phyloP scores from a whole-genome alignment of 2,888 invertebrate genomes.

The Tenthredo amoena region DNA sequence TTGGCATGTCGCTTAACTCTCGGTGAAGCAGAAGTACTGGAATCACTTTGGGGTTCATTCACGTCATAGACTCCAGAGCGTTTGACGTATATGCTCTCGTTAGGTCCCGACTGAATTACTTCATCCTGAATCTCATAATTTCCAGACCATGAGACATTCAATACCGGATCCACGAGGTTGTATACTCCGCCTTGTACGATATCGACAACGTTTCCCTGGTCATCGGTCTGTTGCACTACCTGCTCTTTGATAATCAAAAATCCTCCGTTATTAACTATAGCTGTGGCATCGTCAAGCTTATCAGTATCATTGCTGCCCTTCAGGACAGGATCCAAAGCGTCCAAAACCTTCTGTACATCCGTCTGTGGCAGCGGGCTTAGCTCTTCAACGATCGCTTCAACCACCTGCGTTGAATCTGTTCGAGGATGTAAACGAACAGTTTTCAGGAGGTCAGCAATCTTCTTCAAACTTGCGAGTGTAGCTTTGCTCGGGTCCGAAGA shows the following conservation, averaged over 20 bases:
- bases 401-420: neutral
- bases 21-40: neutral
- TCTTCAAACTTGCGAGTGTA: neutral
- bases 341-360: conserved; percentile 1
- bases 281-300: neutral
- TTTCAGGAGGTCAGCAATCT: conserved; percentile 1
- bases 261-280: conserved; percentile 2
- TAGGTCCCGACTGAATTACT: neutral
- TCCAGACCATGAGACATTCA: conserved; percentile 26
- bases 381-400: neutral
- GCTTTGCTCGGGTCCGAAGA: neutral
- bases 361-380: neutral
- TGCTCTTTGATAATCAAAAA: conserved; percentile 20
- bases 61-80: neutral
- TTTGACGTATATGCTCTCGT: neutral
- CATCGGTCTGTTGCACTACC: neutral
- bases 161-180: neutral
- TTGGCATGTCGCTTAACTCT: conserved; percentile 12
- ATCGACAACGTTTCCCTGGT: neutral
- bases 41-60: neutral
- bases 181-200: conserved; percentile 17
- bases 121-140: neutral
- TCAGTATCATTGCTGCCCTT: neutral
- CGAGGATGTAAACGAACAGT: neutral
- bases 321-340: neutral